A percentile compares a stretch with the other conserved stretches of the same genome.
These are phyloP conservation scores for Nycteola revayana DNA, from an alignment of 2,888 invertebrate genomes.

Conservation along the genomic window DNA sequence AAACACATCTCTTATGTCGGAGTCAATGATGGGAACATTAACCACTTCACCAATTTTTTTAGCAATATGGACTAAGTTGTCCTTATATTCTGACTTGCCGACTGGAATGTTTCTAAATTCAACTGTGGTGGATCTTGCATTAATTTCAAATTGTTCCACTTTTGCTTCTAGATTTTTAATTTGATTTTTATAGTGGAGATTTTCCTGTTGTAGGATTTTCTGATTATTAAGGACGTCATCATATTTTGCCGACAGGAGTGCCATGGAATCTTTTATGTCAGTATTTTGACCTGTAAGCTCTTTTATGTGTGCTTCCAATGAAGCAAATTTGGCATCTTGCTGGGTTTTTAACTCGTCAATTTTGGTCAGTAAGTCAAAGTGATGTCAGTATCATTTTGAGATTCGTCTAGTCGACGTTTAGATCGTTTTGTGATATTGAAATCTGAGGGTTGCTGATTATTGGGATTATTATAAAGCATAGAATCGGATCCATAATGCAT, in stretches of 20 bases:
- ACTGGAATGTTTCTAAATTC: slow-evolving; percentile 6
- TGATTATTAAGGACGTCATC: slow-evolving; percentile 7
- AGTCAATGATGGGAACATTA: slow-evolving; percentile 1
- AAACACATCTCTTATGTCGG: slow-evolving; percentile 6
- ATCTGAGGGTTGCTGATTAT: too few relatives aligned
- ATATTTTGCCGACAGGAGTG: slow-evolving; percentile 1
- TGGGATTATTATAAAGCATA: too few relatives aligned
- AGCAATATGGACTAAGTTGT: slow-evolving; percentile 2
- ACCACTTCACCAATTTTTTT: slow-evolving; percentile 6
- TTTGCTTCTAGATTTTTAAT: neutral
- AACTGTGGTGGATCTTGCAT: neutral
- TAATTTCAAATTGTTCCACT: neutral
- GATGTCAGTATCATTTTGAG: too few relatives aligned
- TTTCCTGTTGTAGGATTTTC: slow-evolving; percentile 6
- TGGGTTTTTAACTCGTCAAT: too few relatives aligned
- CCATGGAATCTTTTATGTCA: slow-evolving; percentile 3
- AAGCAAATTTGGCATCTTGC: too few relatives aligned
- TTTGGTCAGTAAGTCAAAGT: too few relatives aligned
- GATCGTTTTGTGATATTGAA: too few relatives aligned
- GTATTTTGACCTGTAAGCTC: too few relatives aligned
- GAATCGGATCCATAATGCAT: too few relatives aligned
- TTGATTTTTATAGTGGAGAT: neutral
- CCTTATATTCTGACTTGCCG: slow-evolving; percentile 3
- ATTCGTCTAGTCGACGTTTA: too few relatives aligned
- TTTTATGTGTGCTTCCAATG: too few relatives aligned